These are phyloP conservation scores for Leucophenga montana DNA, from an alignment of 2,888 invertebrate species.

Conservation along the genomic window DNA sequence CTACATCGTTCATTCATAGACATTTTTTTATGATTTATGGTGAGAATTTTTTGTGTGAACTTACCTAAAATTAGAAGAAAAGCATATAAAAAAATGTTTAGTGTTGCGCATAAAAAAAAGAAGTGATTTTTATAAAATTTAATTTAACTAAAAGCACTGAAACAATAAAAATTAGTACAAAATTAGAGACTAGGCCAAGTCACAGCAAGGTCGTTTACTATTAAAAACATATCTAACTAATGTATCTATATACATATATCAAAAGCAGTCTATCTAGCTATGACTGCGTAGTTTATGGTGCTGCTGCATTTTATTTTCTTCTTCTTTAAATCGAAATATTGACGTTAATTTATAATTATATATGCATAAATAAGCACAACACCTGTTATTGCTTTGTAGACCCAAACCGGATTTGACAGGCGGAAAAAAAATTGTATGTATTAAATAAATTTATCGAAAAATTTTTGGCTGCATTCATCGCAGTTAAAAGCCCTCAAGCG, in stretches of 20 bases:
- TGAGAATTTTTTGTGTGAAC: conserved; percentile 35
- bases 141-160: no score
- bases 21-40: conserved; percentile 33
- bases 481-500: conserved; percentile 2
- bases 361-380: conserved; percentile 10
- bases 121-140: no score
- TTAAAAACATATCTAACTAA: no score
- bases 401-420: conserved; percentile 4
- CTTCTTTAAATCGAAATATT: conserved; percentile 1
- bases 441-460: conserved; percentile 12
- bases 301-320: neutral
- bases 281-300: no score
- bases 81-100: conserved; percentile 2
- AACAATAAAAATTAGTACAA: no score
- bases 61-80: conserved; percentile 48
- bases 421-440: neutral
- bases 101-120: neutral
- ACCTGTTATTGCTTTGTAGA: neutral
- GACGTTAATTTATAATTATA: neutral
- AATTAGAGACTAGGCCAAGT: no score
- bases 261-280: no score
- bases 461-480: conserved; percentile 1
- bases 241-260: no score
- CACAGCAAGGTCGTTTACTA: no score
- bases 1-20: neutral